Percentiles rank a stretch among this genome's conserved stretches.
phyloP scores from a whole-genome alignment of 2,888 invertebrate species.

The Lypha dubia region DNA sequence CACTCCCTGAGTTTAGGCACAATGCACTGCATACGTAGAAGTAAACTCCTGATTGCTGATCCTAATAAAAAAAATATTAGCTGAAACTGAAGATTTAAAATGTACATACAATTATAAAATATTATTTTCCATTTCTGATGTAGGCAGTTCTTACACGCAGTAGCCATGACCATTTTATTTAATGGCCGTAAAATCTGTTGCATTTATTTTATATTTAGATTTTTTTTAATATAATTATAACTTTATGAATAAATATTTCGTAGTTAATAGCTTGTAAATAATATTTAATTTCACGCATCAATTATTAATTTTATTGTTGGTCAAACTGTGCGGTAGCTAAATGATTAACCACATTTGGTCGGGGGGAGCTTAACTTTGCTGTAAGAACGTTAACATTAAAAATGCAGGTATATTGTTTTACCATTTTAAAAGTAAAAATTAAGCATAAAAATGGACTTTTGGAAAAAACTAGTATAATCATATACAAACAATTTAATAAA shows the following conservation, averaged over 20 bases:
- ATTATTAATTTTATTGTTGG: constrained; percentile 75
- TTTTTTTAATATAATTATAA: constrained; percentile 31
- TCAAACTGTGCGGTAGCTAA: constrained; percentile 28
- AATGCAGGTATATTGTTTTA: too few relatives aligned
- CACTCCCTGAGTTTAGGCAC: too few relatives aligned
- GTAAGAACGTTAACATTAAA: not conserved
- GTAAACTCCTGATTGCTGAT: too few relatives aligned
- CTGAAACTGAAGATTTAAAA: not conserved
- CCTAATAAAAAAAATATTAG: too few relatives aligned
- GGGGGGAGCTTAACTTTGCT: not conserved
- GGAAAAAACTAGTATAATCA: too few relatives aligned
- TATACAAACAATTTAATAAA: too few relatives aligned
- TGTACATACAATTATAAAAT: not conserved
- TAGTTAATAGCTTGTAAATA: constrained; percentile 77
- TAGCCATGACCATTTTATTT: constrained; percentile 42
- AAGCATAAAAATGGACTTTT: too few relatives aligned
- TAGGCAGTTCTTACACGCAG: constrained; percentile 11
- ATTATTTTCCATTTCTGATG: not conserved
- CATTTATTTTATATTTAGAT: not conserved
- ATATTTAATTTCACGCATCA: constrained; percentile 79
- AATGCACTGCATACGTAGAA: too few relatives aligned
- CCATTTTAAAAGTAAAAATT: too few relatives aligned
- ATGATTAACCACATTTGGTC: not conserved
- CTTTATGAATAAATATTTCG: constrained; percentile 19
- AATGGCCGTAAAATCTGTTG: constrained; percentile 38